Evolutionary conservation across 1,140 invertebrate species (phyloP).

Genomic region (Atta texana): DNA sequence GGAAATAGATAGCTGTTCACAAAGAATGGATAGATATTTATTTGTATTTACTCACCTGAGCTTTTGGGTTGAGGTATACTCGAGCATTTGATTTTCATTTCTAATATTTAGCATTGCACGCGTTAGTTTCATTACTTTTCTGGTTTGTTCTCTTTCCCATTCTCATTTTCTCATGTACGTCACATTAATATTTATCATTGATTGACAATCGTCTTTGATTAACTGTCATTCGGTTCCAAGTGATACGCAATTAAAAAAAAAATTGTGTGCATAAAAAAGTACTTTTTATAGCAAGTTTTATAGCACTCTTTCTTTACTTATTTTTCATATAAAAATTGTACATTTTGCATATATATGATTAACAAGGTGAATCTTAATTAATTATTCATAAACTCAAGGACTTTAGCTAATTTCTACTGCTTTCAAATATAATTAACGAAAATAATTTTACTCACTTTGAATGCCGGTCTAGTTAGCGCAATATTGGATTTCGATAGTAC

Average conservation of each 20-base stretch:
- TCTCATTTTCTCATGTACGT: conserved; percentile 38
- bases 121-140: conserved; percentile 62
- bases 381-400: background rate
- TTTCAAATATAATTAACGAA: conserved; percentile 61
- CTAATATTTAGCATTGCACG: conserved; percentile 68
- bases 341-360: background rate
- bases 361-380: background rate
- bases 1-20: conserved; percentile 63
- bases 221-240: background rate
- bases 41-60: conserved; percentile 84
- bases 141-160: conserved; percentile 57
- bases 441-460: conserved; percentile 58
- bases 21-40: conserved; percentile 82
- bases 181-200: conserved; percentile 23
- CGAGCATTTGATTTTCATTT: conserved; percentile 80
- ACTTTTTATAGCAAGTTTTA: background rate
- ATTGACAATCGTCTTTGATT: background rate
- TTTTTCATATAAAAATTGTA: background rate
- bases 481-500: no score
- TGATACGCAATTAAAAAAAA: conserved; percentile 33
- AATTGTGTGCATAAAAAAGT: conserved; percentile 26
- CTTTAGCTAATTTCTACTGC: background rate
- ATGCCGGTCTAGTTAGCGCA: conserved; percentile 1
- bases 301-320: background rate
- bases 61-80: conserved; percentile 81